Conservation (phyloP, 1,140 invertebrate genomes). For the Neelides sp. region DNA sequence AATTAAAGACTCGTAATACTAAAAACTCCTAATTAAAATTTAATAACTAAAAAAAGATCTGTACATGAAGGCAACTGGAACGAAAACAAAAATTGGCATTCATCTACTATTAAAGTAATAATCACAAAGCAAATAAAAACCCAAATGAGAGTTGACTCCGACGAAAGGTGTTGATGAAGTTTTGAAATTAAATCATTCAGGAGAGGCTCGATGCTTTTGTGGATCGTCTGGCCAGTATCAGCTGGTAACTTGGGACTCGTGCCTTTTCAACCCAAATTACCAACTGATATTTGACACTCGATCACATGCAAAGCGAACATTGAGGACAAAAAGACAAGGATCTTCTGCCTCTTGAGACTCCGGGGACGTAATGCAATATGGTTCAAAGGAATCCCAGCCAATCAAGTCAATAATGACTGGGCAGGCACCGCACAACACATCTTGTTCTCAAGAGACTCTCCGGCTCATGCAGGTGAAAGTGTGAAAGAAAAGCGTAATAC, state of each 20-base stretch:
- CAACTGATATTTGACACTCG: conserved; percentile 32
- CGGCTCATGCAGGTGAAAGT: background rate
- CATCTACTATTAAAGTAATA: too few species aligned
- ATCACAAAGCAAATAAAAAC: background rate
- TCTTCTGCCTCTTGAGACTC: too few species aligned
- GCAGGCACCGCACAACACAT: background rate
- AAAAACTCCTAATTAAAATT: too few species aligned
- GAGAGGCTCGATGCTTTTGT: conserved; percentile 8
- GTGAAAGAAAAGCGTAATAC: conserved; percentile 10
- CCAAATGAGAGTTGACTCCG: conserved; percentile 3
- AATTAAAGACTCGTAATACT: too few species aligned
- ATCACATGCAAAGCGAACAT: conserved; percentile 23
- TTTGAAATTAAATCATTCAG: background rate
- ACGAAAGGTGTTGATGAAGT: background rate
- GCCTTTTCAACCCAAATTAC: conserved; percentile 27
- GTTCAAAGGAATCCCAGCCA: too few species aligned
- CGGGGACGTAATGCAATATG: too few species aligned
- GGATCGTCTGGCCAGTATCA: conserved; percentile 29
- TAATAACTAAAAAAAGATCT: too few species aligned
- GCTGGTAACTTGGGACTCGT: conserved; percentile 26
- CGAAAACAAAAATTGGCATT: too few species aligned
- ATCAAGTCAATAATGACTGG: background rate
- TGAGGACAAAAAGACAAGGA: conserved; percentile 7
- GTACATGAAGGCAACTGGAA: too few species aligned
- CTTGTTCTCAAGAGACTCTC: background rate